phyloP scores from a whole-genome alignment of 2,888 invertebrate species.

The Noctua janthina region DNA sequence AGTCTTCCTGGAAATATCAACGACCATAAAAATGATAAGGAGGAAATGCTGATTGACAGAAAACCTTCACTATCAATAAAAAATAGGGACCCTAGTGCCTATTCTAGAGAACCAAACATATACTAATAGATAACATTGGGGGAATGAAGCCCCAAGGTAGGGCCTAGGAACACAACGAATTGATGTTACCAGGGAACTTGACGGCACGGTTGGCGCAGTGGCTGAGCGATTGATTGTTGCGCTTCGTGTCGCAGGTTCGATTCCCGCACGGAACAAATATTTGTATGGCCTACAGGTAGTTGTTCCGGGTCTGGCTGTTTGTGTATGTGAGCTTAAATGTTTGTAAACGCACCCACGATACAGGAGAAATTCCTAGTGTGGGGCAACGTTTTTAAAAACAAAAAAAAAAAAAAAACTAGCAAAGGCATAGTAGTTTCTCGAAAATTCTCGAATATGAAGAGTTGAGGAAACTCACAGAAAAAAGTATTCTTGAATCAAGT shows the following conservation, averaged over 20 bases:
- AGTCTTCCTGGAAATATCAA: neutral
- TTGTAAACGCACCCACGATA: too few species aligned
- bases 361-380: too few species aligned
- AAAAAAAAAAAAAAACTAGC: too few species aligned
- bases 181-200: neutral
- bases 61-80: slow-evolving; percentile 50
- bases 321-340: too few species aligned
- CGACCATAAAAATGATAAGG: neutral
- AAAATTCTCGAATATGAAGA: slow-evolving; percentile 11
- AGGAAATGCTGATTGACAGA: slow-evolving; percentile 33
- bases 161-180: neutral
- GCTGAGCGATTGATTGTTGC: too few species aligned
- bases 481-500: slow-evolving; percentile 26
- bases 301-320: too few species aligned
- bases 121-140: slow-evolving; percentile 15
- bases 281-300: too few species aligned
- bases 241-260: too few species aligned
- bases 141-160: slow-evolving; percentile 32
- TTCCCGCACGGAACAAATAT: too few species aligned
- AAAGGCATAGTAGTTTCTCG: neutral
- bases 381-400: too few species aligned
- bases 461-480: slow-evolving; percentile 45
- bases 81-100: slow-evolving; percentile 22
- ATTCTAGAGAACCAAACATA: neutral
- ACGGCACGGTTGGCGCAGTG: too few species aligned